These are phyloP conservation scores for Apis laboriosa DNA, from an alignment of 1,140 invertebrate species.

Conservation along the genomic window DNA sequence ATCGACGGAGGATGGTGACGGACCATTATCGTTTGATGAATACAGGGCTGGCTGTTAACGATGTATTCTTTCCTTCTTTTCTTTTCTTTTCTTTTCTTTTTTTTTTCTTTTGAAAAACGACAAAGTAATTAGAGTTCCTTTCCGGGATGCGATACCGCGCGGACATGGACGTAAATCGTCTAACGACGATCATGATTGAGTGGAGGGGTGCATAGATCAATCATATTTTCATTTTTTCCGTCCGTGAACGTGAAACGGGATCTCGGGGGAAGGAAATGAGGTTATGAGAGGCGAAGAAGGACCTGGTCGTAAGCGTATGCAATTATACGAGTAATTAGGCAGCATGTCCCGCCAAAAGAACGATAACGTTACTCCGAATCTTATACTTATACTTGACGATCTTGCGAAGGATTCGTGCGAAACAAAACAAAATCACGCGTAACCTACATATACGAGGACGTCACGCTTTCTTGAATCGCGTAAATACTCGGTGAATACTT, in stretches of 20 bases:
- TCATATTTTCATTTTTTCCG: constrained; percentile 1
- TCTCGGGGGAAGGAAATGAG: constrained; percentile 17
- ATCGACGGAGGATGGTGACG: constrained; percentile 17
- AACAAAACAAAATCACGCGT: constrained; percentile 29
- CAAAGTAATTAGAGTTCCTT: constrained; percentile 43
- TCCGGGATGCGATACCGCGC: constrained; percentile 16
- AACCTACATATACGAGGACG: constrained; percentile 31
- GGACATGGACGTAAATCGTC: constrained; percentile 37
- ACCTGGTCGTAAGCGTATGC: constrained; percentile 9
- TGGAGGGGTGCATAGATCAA: constrained; percentile 40
- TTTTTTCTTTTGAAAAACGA: not conserved
- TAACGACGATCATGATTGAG: constrained; percentile 39
- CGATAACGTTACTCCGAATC: too few species aligned
- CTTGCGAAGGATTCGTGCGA: not conserved
- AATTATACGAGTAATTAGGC: constrained; percentile 33
- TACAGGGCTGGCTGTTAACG: constrained; percentile 21
- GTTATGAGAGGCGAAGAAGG: constrained; percentile 5
- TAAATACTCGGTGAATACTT: not conserved
- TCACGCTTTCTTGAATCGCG: constrained; percentile 20
- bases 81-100: too few species aligned
- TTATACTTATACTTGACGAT: too few species aligned
- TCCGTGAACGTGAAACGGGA: constrained; percentile 8
- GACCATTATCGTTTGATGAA: constrained; percentile 39
- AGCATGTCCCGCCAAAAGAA: not conserved
- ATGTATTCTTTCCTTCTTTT: not conserved